Evolutionary conservation across 2,888 invertebrate genomes (phyloP), one percentile per base, ranked within the genome.

Genomic region (Aelia acuminata): DNA sequence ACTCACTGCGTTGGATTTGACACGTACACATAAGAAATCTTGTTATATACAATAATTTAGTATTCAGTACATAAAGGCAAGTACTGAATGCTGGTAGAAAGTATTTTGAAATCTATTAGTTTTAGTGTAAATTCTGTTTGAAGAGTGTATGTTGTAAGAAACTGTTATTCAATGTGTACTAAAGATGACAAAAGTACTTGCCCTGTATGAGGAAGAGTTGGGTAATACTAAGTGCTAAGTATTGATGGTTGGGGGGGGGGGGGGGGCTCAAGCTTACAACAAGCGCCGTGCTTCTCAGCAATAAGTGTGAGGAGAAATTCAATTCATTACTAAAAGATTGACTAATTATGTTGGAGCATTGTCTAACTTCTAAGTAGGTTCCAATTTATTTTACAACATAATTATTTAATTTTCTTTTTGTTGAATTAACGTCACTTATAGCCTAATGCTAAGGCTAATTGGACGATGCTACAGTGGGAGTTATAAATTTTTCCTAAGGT

Each of bases 141-240:
- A 3, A 26, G 3, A 70, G 18, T 35, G 18, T 0, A 20, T 70
- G 31, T 70, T 18, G 63, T 70, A 70, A 70, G 5, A 1, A 20
- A 8, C 63, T 70, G 35, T 70, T 70, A 70, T 70, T 70, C 35
- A 70, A 70, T 70, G 35, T 11, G 20, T 35, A 35, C 18, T 70
- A 35, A 18, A 13, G 63, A 35, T 70, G 63, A 70, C 31, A 70
- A 70, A 70, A 35, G 63, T 31, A 5, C 15, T 35, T 7, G 35
- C 26, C 35, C 63, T 70, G 63, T 35, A 31, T 35, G 63, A 70
- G 63, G 18, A 35, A 31, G 18, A 35, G 63, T 70, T 70, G 22
- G 31, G 31, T 13, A 70, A 70, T 13, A 35, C 31, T 70, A 35
- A 70, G 63, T 70, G 63, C 63, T 70, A 70, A 70, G 63, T 70